Base-by-base conservation (phyloP, 2,888 invertebrate species). In the Imbricaverruca yamaguchii region DNA sequence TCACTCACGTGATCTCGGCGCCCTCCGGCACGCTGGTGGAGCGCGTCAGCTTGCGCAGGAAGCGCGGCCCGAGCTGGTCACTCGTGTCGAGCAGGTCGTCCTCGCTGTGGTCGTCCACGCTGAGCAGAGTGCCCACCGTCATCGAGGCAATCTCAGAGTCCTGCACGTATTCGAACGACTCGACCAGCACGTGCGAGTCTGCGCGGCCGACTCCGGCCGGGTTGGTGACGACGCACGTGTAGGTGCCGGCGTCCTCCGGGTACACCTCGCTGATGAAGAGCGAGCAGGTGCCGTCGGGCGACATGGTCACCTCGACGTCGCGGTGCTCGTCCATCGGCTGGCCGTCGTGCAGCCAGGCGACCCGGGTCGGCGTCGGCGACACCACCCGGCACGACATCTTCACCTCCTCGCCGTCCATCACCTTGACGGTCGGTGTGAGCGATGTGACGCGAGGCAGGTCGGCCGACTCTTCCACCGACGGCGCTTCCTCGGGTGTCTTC, bases 331-430 rank as follows among this genome's bases (percentile, higher is more conserved):
- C 88, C 83, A 96, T 90, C 80, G 85, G 86, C 86, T 93, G 92
- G 82, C 92, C 92, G 86, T 96, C 91, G 87, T 93, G 93, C 85
- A 91, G 91, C 96, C 96, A 96, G 0, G 90, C 90, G 39, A 88
- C 91, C 83, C 91, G 92, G 92, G 87, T 94, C 2, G 95, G 95
- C 83, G 90, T 89, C 69, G 95, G 95, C 74, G 95, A 95, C 61
- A 93, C 92, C 82, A 96, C 92, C 85, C 91, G 89, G 85, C 94
- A 94, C 59, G 89, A 91, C 80, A 95, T 89, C 83, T 90, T 88
- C 82, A 94, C 93, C 84, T 92, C 91, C 85, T 97, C 95, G 81
- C 97, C 97, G 86, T 96, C 96, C 93, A 95, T 95, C 10, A 96
- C 92, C 82, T 91, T 91, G 12, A 78, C 8, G 13, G 92, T 88